Evolutionary conservation across 2,113 vertebrate species (phyloP), one percentile per base, ranked within the genome.

Genomic region (Ranitomeya variabilis): DNA sequence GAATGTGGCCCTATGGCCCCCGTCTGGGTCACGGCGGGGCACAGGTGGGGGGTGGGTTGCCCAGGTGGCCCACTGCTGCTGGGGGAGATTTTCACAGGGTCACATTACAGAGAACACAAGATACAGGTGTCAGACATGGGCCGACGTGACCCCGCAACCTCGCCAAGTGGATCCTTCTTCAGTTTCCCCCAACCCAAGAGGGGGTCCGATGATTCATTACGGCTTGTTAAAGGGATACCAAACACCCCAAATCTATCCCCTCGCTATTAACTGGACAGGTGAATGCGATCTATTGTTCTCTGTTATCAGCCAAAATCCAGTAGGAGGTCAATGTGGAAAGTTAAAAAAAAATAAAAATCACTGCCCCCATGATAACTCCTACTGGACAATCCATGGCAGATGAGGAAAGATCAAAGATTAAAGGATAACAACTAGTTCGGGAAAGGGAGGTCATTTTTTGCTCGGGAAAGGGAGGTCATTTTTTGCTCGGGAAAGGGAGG

Each of bases 1-100:
- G 87, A 67, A 82, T n/a, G 45, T 52, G 83, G 19, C 37, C 78
- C 81, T 87, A 76, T 85, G 64, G 77, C 26, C 21, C 81, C 15
- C n/a, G 10, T 15, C 19, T 83, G 81, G 81, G 81, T 83, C 26
- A 31, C 26, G 2, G 1, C 2, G 26, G 26, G 26, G 26, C 80
- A 64, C 80, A 54, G 81, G 81, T 67, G 81, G 81, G 19, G 64
- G 81, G 19, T 21, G 19, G 79, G 78, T 54, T 15, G 8, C 51
- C 54, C 78, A 80, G 78, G 78, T 80, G 78, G 78, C 23, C 77
- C 78, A 7, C 73, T 45, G 54, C 55, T 59, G 78, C 78, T 16
- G 26, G 26, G 26, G 26, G 26, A 31, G 19, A 12, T 78, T 57
- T 79, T 55, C 52, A 57, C 78, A 31, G 78, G 18, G 73, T 76